Conservation (phyloP, 2,113 vertebrate genomes). For the Natator depressus region DNA sequence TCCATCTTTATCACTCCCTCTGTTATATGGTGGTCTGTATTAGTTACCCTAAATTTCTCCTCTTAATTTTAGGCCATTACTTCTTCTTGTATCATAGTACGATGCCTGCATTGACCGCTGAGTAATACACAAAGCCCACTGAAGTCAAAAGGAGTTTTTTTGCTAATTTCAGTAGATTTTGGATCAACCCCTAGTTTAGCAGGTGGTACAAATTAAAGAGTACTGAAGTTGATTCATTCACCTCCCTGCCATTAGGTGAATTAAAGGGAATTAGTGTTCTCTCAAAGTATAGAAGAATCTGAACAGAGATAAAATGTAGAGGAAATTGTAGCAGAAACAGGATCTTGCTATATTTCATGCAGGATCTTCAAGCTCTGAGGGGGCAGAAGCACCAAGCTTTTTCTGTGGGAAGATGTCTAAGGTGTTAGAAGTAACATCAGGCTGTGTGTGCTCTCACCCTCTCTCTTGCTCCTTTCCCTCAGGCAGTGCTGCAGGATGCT, state of each 20-base stretch:
- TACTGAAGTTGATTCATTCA: no score
- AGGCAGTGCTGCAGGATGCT: neutral
- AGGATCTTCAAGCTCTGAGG: neutral
- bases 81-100: neutral
- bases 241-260: neutral
- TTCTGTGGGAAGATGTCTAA: neutral
- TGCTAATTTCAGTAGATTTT: no score
- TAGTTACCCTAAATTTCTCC: neutral
- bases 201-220: no score
- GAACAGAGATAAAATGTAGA: neutral
- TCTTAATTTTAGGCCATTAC: neutral
- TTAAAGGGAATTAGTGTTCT: neutral
- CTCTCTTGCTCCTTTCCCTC: neutral
- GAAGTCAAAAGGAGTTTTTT: no score
- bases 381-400: neutral
- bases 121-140: neutral
- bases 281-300: neutral
- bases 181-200: no score
- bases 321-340: neutral
- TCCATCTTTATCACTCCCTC: neutral
- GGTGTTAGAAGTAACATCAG: neutral
- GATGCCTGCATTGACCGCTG: neutral
- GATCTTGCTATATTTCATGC: neutral
- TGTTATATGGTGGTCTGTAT: neutral
- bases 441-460: neutral